A percentile compares a stretch with the other conserved stretches of the same genome.
These are phyloP conservation scores for Crotalus viridis DNA, from an alignment of 2,113 vertebrate species.

Conservation along the genomic window DNA sequence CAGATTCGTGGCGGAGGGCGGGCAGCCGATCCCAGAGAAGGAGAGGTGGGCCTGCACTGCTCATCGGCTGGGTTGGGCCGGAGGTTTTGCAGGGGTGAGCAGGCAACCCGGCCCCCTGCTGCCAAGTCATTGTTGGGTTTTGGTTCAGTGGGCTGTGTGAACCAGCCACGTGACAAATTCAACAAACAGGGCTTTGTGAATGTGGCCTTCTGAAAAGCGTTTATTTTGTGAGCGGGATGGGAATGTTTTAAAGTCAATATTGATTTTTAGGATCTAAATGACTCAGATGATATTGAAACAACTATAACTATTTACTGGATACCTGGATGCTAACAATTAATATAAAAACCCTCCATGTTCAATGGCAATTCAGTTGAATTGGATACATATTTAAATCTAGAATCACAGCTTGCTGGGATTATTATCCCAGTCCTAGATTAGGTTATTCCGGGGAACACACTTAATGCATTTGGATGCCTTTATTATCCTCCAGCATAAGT, in stretches of 20 bases:
- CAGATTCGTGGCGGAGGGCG: constrained; percentile 69
- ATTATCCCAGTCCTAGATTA: background rate
- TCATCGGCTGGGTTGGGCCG: background rate
- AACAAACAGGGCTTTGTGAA: no score
- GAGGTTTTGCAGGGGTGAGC: background rate
- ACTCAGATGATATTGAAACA: background rate
- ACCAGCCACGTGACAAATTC: no score
- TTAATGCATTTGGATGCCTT: background rate
- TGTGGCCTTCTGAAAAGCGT: no score
- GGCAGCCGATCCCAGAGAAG: constrained; percentile 60
- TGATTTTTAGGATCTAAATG: background rate
- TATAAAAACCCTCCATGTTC: background rate
- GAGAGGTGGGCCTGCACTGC: constrained; percentile 63
- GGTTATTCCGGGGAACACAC: background rate
- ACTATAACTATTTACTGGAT: background rate
- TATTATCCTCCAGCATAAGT: background rate
- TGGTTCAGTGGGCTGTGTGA: no score
- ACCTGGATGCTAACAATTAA: background rate
- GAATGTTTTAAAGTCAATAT: no score
- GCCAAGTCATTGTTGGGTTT: background rate
- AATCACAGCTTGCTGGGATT: background rate
- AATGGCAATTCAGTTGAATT: background rate
- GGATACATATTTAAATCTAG: background rate
- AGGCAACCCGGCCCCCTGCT: background rate
- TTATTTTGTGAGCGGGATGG: no score